Base-by-base conservation (phyloP, 2,797 vertebrate species). In the Phoxinus dragarum region DNA sequence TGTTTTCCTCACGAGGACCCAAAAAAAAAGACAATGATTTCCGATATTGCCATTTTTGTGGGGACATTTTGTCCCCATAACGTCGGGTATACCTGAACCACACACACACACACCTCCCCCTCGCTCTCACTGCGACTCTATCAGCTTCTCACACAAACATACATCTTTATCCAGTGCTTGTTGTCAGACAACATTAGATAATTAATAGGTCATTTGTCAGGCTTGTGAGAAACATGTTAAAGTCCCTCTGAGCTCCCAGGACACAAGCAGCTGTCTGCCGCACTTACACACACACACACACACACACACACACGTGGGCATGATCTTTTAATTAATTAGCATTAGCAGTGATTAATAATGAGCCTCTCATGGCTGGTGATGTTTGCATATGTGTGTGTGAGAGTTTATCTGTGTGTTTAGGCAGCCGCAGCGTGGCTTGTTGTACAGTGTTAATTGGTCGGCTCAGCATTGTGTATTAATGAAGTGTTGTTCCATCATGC, bases 151-250 rank as follows among this genome's bases (percentile, higher is more conserved):
- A 90, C 93, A 91, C 90, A 97, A 98, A 95, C 97, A 99, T 99
- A 99, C 97, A 97, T 99, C 98, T 99, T 99, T 99, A 99, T 99
- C 98, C 99, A 97, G 97, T 94, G 94, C 94, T 96, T 98, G 96
- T 98, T 99, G 98, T 99, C 98, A 99, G 98, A 98, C 97, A 98
- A 97, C 97, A 99, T 99, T 98, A 99, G 98, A 99, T 99, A 99
- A 99, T 99, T 99, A 99, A 99, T 99, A 99, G 97, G 97, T 97
- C 97, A 99, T 99, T 99, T 99, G 98, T 99, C 98, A 99, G 94
- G 96, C 97, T 96, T 96, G 96, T 95, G 96, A 96, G 96, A 95
- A 98, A 97, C 96, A 97, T 96, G 97, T 96, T 98, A 97, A 97
- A 98, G 97, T 98, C 96, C 96, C 96, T 91, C 93, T 96, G 96